Base-by-base conservation (phyloP, 2,797 vertebrate genomes). In the Acrossocheilus fasciatus region DNA sequence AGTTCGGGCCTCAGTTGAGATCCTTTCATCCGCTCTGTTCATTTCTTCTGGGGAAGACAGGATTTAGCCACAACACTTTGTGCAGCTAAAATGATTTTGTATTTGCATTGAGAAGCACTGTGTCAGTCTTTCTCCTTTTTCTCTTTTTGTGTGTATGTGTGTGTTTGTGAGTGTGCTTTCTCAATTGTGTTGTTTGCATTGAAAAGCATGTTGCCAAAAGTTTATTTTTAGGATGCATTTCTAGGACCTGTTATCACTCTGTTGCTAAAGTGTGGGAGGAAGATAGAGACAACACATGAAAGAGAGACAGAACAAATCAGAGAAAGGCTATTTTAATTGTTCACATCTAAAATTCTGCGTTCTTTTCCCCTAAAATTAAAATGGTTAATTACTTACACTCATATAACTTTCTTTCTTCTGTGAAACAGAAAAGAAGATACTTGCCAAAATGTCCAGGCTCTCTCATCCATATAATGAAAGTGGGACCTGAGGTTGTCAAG, bases 221-320 rank as follows among this genome's bases (percentile, higher is more conserved):
- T 94, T 94, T 96, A 95, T 95, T 94, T 96, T 94, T 94, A 95
- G 94, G 92, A 92, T 82, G 62, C 73, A 89, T 94, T 94, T 95
- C 91, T 94, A 94, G 91, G 92, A 94, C 94, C 95, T 93, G 92
- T 91, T 66, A 88, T 89, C 88, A 72, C 86, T 91, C 85, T 89
- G 88, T 91, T 92, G 92, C 93, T 92, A 91, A 92, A 91, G 26
- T 83, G 75, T 82, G 72, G 30, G 64, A 50, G 79, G 88, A 88
- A 88, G 43, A 75, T 73, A 79, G 70, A 70, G 57, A 36, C 79
- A 64, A 82, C 73, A 74, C 66, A 45, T 54, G 72, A 69, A 73
- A 86, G 89, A 39, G 77, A 45, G 23, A 43, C 3, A 8, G 18
- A 11, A 3, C 39, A 50, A 62, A 54, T 10, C 26, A 81, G 81